phyloP scores from a whole-genome alignment of 2,797 vertebrate species.

The Rhadinocentrus ornatus region DNA sequence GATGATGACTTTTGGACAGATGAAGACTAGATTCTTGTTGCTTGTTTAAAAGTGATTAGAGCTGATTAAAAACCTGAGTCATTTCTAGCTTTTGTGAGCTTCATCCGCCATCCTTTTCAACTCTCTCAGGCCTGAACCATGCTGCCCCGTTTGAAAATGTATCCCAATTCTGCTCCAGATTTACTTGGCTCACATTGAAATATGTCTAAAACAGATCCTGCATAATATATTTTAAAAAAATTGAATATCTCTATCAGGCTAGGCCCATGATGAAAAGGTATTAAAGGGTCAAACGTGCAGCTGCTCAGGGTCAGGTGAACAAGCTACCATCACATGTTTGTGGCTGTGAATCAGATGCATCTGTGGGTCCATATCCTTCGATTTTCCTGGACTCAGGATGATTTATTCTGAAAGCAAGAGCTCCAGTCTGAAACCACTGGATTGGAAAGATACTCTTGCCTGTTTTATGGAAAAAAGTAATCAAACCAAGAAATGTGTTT shows the following conservation, averaged over 20 bases:
- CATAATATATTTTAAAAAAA: too few species aligned
- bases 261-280: too few species aligned
- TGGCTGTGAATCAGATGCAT: background rate
- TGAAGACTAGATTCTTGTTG: background rate
- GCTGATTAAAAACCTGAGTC: background rate
- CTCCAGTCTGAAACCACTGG: background rate
- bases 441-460: background rate
- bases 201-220: background rate
- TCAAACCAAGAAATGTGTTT: background rate
- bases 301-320: conserved; percentile 10
- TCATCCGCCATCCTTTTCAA: background rate
- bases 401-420: background rate
- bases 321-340: background rate
- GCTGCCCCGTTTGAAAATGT: conserved; percentile 30
- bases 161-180: background rate
- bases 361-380: background rate
- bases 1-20: background rate
- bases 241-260: too few species aligned
- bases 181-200: background rate
- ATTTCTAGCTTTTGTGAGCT: conserved; percentile 29
- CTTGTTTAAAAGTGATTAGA: conserved; percentile 2
- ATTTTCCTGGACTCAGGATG: background rate
- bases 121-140: conserved; percentile 54
- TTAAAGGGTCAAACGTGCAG: too few species aligned
- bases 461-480: background rate